These are phyloP conservation scores for Archegozetes longisetosus DNA, from an alignment of 1,140 invertebrate species.

Conservation along the genomic window DNA sequence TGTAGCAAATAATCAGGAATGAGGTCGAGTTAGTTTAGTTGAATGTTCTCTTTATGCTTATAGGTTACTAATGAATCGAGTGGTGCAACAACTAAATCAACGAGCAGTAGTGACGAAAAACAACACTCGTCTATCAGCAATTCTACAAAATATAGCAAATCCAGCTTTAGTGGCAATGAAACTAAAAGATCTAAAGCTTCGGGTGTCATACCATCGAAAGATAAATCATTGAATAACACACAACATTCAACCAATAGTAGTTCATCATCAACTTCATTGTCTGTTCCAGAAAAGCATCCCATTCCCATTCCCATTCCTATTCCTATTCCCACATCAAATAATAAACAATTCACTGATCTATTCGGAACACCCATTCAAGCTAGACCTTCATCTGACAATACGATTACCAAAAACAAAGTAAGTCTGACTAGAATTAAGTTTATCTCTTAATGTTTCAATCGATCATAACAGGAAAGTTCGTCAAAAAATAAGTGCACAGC, in stretches of 20 bases:
- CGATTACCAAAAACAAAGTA: constrained; percentile 31
- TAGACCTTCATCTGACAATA: constrained; percentile 41
- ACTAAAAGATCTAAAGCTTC: background rate
- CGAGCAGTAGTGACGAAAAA: background rate
- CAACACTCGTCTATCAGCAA: background rate
- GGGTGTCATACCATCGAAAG: constrained; percentile 39
- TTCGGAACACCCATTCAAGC: constrained; percentile 60
- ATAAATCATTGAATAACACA: constrained; percentile 40
- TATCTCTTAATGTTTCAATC: background rate
- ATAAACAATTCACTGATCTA: constrained; percentile 51
- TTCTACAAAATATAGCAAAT: background rate
- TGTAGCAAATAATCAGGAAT: too few relatives aligned
- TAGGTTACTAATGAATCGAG: background rate
- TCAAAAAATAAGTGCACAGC: constrained; percentile 12
- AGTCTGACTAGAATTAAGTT: background rate
- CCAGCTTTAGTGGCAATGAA: constrained; percentile 6
- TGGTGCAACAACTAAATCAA: constrained; percentile 47
- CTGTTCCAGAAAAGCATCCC: background rate
- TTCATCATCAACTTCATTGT: background rate
- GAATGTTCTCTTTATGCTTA: too few relatives aligned
- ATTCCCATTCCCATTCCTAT: background rate
- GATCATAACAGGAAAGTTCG: background rate
- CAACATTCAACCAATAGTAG: background rate
- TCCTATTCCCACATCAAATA: constrained; percentile 26
- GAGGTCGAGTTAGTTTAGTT: too few relatives aligned